Evolutionary conservation across 2,113 vertebrate genomes (phyloP), one percentile per base, ranked within the genome.

Genomic region (Sorex araneus): DNA sequence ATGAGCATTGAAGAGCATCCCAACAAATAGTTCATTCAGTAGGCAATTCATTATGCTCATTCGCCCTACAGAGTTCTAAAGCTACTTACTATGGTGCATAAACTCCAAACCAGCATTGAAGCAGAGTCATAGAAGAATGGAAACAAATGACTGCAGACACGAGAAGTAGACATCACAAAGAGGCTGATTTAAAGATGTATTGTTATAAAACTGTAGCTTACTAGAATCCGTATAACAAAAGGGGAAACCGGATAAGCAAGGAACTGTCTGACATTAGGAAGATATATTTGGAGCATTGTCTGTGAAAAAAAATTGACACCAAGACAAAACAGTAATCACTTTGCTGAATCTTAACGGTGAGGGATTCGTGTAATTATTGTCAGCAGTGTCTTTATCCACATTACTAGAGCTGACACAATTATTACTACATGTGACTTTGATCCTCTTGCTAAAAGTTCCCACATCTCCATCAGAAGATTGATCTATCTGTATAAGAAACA

Each of bases 261-360:
- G 57, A 87, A 67, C 64, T 84, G 73, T 43, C 70, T 84, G 57
- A 30, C 87, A 77, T 66, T 36, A 74, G 73, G 28, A 69, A 90
- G 23, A 40, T 84, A 71, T 81, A 74, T 80, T 21, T 3, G 36
- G 9, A 74, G 8, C 30, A 34, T 57, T 69, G 54, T 32, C 36
- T 66, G 23, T 60, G 60, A 32, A n/a, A 75, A 23, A 27, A 73
- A 36, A 84, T 34, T 60, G 50, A 66, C 32, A 40, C 3, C 36
- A 94, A 77, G 43, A 82, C 84, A 76, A 63, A 63, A 32, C 18
- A 34, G 11, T 71, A n/a, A 57, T 50, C 60, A 90, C 45, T 91
- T 85, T 66, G 13, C 8, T 80, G 76, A 28, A 34, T 80, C 45
- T 64, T 67, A 71, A 23, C 30, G 43, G 23, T 47, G 36, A 43